These are phyloP conservation scores for Montipora efflorescens DNA, from an alignment of 64 coral and sea anemone genomes.

Conservation along the genomic window DNA sequence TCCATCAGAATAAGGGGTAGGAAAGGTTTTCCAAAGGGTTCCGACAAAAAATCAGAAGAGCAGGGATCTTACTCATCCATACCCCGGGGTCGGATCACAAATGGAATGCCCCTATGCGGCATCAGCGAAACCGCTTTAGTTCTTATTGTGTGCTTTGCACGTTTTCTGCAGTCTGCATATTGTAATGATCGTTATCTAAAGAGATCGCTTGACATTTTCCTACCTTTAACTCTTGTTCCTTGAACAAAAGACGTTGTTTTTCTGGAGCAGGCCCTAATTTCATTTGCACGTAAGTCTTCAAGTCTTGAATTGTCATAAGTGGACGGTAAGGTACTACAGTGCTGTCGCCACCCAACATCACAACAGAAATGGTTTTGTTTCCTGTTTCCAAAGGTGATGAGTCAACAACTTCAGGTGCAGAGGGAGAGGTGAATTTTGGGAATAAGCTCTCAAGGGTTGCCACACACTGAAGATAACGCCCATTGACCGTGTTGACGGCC, in stretches of 20 bases:
- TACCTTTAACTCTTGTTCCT: constrained; percentile 88
- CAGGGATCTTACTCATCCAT: too few relatives aligned
- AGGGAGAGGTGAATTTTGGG: constrained; percentile 60
- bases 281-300: constrained; percentile 41
- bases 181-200: background rate
- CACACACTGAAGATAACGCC: constrained; percentile 63
- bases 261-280: constrained; percentile 57
- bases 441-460: constrained; percentile 68
- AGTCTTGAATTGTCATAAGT: constrained; percentile 59
- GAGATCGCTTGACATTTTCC: background rate
- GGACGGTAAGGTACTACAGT: constrained; percentile 69
- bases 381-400: background rate
- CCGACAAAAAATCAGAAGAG: too few relatives aligned
- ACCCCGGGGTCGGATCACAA: too few relatives aligned
- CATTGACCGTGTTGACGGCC: constrained; percentile 38
- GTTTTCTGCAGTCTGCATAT: too few relatives aligned
- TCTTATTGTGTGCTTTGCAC: too few relatives aligned
- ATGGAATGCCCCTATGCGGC: too few relatives aligned
- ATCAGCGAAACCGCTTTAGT: too few relatives aligned
- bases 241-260: constrained; percentile 80
- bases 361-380: constrained; percentile 75
- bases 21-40: too few relatives aligned
- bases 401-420: constrained; percentile 41
- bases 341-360: constrained; percentile 89
- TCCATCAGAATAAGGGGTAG: too few relatives aligned